phyloP scores from a whole-genome alignment of 35 echinoderm and acorn worm genomes.

The Ptychodera flava region DNA sequence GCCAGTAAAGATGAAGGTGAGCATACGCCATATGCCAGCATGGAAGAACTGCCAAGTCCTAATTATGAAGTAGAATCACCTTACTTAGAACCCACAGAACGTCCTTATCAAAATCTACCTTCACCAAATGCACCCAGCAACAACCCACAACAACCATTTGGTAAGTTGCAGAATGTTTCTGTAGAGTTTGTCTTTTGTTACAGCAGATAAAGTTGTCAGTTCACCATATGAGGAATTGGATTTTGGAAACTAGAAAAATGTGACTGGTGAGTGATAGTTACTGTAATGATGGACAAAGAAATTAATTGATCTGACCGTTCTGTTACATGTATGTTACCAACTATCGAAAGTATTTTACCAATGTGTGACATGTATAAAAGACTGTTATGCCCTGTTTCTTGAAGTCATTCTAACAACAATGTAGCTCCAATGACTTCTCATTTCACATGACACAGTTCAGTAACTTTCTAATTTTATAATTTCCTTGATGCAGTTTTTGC shows the following conservation, averaged over 20 bases:
- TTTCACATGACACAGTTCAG: too few relatives aligned
- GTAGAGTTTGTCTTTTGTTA: not conserved
- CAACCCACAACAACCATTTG: not conserved
- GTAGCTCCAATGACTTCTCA: too few relatives aligned
- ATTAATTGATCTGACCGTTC: too few relatives aligned
- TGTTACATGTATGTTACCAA: too few relatives aligned
- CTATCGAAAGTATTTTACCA: too few relatives aligned
- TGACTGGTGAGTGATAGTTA: not conserved
- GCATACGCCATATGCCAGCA: not conserved
- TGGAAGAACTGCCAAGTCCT: not conserved
- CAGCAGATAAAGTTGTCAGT: not conserved
- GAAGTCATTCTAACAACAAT: too few relatives aligned
- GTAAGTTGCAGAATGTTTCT: not conserved
- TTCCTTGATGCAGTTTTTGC: too few relatives aligned
- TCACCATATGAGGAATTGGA: not conserved
- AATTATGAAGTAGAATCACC: not conserved
- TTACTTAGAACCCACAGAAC: not conserved
- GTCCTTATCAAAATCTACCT: not conserved
- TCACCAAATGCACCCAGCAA: not conserved
- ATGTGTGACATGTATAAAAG: too few relatives aligned
- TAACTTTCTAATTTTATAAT: too few relatives aligned
- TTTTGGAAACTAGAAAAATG: not conserved
- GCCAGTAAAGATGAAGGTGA: not conserved
- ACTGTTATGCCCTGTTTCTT: too few relatives aligned
- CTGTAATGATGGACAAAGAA: not conserved